Percentiles rank a stretch among this genome's conserved stretches.
Conservation (phyloP, 2,888 invertebrate species). For the Monoplex corrugatus region DNA sequence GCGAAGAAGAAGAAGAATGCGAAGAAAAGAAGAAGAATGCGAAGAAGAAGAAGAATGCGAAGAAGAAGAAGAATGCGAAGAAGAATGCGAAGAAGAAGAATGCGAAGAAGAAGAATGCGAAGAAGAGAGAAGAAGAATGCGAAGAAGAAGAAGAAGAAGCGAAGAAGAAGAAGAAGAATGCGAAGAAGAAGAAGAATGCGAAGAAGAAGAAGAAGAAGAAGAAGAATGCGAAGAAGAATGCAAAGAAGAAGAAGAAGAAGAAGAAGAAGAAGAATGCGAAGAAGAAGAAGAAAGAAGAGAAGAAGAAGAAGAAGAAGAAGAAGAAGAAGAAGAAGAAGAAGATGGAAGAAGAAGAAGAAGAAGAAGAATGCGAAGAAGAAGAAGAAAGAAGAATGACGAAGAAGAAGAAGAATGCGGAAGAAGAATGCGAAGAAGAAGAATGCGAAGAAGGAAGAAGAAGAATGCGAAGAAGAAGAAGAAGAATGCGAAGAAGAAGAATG, state of each 20-base stretch:
- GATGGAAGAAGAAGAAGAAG: no score
- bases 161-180: neutral
- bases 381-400: no score
- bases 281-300: neutral
- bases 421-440: neutral
- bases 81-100: neutral
- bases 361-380: no score
- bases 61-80: neutral
- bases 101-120: neutral
- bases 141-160: neutral
- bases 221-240: neutral
- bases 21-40: no score
- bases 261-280: neutral
- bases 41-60: neutral
- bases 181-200: neutral
- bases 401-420: no score
- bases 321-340: no score
- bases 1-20: neutral
- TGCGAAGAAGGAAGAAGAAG: neutral
- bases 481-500: neutral
- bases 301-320: neutral
- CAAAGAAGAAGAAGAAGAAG: neutral
- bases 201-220: neutral
- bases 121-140: neutral
- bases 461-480: neutral